phyloP scores from a whole-genome alignment of 2,888 invertebrate species.

The Pandemis cinnamomeana region DNA sequence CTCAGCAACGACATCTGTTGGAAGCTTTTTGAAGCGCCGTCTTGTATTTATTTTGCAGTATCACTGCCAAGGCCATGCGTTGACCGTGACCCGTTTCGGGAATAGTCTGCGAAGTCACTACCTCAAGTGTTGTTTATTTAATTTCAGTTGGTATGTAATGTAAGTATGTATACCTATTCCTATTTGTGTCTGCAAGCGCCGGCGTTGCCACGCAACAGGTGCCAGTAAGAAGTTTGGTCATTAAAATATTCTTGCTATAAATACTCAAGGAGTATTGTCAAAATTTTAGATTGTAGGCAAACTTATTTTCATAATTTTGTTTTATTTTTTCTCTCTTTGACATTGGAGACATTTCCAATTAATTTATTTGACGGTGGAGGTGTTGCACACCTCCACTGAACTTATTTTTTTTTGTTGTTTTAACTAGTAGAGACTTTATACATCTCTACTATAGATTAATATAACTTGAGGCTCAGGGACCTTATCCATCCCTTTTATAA shows the following conservation, averaged over 20 bases:
- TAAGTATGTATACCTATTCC: neutral
- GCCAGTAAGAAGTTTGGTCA: neutral
- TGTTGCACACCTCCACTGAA: no score
- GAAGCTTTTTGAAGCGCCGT: conserved; percentile 2
- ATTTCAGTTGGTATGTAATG: neutral
- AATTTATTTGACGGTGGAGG: no score
- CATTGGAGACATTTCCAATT: no score
- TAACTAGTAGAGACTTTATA: no score
- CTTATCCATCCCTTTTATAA: no score
- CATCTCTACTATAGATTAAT: no score
- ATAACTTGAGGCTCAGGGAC: no score
- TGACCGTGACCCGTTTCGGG: conserved; percentile 20
- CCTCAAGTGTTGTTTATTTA: neutral
- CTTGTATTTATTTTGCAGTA: conserved; percentile 7
- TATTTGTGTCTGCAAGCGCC: neutral
- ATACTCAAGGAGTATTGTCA: neutral
- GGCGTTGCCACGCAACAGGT: neutral
- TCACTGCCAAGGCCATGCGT: conserved; percentile 33
- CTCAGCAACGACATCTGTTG: neutral
- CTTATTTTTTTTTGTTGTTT: no score
- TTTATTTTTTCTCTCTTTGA: no score
- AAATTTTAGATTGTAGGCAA: neutral
- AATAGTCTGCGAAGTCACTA: conserved; percentile 5
- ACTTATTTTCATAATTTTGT: no score
- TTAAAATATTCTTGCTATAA: neutral